A percentile compares a stretch with the other conserved stretches of the same genome.
These are phyloP conservation scores for Hippocampus zosterae DNA, from an alignment of 2,113 vertebrate species.

Conservation along the genomic window DNA sequence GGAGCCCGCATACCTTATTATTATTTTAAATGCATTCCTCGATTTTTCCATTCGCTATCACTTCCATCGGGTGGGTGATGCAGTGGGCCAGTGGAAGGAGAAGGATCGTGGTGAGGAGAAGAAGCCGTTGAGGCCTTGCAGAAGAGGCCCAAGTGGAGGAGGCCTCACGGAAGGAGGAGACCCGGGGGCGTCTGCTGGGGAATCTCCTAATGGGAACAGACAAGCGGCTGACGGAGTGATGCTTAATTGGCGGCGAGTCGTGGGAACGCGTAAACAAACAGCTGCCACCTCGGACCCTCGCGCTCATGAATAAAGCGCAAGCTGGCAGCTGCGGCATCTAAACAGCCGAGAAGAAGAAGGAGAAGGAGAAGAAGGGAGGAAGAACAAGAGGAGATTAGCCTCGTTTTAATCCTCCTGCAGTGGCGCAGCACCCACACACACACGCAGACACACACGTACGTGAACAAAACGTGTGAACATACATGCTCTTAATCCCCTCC, in stretches of 20 bases:
- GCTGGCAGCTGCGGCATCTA: conserved; percentile 66
- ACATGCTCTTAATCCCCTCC: conserved; percentile 33
- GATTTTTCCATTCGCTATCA: background rate
- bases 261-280: conserved; percentile 81
- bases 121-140: background rate
- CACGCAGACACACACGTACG: conserved; percentile 8
- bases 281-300: conserved; percentile 63
- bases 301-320: conserved; percentile 66
- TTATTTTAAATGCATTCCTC: too few species aligned
- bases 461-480: conserved; percentile 28
- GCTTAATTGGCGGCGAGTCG: conserved; percentile 75
- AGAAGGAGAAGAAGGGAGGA: conserved; percentile 47
- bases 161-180: background rate
- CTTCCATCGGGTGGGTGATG: too few species aligned
- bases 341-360: conserved; percentile 17
- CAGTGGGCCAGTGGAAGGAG: too few species aligned
- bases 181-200: conserved; percentile 59
- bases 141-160: background rate
- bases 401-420: conserved; percentile 49
- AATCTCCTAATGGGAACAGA: conserved; percentile 71
- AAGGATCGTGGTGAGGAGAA: background rate
- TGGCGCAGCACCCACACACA: conserved; percentile 28
- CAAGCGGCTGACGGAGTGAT: conserved; percentile 70
- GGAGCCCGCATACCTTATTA: too few species aligned
- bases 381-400: conserved; percentile 60